phyloP scores from a whole-genome alignment of 2,113 vertebrate genomes.

The Trinectes maculatus region DNA sequence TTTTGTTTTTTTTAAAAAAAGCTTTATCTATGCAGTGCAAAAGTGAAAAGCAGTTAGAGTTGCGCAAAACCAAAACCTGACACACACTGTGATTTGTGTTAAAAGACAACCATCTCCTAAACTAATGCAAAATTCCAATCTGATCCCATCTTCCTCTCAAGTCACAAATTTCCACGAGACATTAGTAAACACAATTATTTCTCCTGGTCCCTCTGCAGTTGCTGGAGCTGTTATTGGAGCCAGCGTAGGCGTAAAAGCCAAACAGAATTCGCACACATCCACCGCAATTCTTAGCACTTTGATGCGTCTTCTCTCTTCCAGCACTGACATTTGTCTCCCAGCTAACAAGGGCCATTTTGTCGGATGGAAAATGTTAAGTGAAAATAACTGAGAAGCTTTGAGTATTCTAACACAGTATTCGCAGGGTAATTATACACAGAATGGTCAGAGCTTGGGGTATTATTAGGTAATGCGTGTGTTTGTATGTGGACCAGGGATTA shows the following conservation, averaged over 20 bases:
- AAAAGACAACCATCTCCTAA: background rate
- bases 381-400: conserved; percentile 57
- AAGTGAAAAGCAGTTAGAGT: background rate
- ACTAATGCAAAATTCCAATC: conserved; percentile 18
- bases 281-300: conserved; percentile 55
- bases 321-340: conserved; percentile 39
- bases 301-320: conserved; percentile 33
- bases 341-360: conserved; percentile 40
- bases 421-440: conserved; percentile 32
- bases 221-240: conserved; percentile 35
- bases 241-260: conserved; percentile 33
- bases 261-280: conserved; percentile 37
- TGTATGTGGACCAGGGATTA: conserved; percentile 20
- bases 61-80: background rate
- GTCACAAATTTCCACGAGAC: conserved; percentile 33
- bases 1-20: conserved; percentile 12
- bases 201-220: conserved; percentile 39
- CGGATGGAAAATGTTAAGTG: conserved; percentile 41
- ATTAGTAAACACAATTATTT: conserved; percentile 64
- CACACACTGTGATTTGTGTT: background rate
- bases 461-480: conserved; percentile 34
- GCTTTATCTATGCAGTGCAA: background rate
- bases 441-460: conserved; percentile 39
- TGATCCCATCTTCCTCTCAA: conserved; percentile 2
- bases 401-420: conserved; percentile 53